Evolutionary conservation across 2,888 invertebrate species (phyloP).

Genomic region (Capitulum mitella): DNA sequence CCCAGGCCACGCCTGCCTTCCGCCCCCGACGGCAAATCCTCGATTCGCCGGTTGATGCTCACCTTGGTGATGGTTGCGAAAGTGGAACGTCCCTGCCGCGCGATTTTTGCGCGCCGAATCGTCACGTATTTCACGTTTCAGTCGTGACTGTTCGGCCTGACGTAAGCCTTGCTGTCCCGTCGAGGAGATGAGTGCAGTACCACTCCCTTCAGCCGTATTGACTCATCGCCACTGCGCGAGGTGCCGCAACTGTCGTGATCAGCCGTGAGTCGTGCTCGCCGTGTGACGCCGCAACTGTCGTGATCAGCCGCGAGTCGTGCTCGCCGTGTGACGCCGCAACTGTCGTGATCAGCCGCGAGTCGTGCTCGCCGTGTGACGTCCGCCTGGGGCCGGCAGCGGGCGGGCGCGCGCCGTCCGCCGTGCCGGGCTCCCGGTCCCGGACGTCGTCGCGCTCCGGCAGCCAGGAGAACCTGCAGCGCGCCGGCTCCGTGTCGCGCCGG

Average conservation of each 20-base stretch:
- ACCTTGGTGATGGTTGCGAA: too few species aligned
- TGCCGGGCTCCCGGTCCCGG: background rate
- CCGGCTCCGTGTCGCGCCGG: background rate
- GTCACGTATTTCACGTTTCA: too few species aligned
- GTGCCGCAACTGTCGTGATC: background rate
- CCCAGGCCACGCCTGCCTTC: too few species aligned
- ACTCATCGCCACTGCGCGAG: too few species aligned
- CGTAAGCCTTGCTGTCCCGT: too few species aligned
- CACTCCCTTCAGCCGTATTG: too few species aligned
- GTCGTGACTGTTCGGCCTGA: too few species aligned
- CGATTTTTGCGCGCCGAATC: too few species aligned
- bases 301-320: background rate
- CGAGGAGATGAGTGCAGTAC: too few species aligned
- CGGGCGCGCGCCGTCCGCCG: background rate
- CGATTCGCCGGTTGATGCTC: too few species aligned
- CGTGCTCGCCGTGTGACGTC: background rate
- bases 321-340: background rate
- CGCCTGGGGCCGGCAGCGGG: background rate
- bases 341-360: background rate
- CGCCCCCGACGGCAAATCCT: too few species aligned
- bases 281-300: background rate
- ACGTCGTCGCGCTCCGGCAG: constrained; percentile 33
- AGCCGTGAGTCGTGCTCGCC: background rate
- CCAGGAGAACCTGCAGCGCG: background rate
- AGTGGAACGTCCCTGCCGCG: too few species aligned